These are phyloP conservation scores for Cheilosia variabilis DNA, from an alignment of 2,888 invertebrate genomes.

Conservation along the genomic window DNA sequence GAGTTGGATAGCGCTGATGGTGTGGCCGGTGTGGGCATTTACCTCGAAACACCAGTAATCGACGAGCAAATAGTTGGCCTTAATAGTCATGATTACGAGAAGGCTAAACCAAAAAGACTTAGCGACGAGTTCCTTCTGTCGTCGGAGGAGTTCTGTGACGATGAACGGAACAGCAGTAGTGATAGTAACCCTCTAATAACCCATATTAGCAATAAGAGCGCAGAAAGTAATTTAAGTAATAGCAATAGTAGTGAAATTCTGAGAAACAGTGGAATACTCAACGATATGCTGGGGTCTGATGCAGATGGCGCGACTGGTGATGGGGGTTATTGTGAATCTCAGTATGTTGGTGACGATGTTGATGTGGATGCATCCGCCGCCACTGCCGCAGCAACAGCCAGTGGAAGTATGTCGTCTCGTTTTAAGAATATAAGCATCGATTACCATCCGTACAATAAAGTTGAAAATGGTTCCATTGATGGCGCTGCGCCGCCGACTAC, in stretches of 20 bases:
- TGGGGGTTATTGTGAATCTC: conserved; percentile 40
- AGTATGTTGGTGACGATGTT: conserved; percentile 63
- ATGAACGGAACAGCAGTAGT: conserved; percentile 79
- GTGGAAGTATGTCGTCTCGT: conserved; percentile 81
- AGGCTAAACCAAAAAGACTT: conserved; percentile 82
- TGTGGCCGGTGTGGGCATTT: conserved; percentile 81
- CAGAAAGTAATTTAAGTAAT: conserved; percentile 53
- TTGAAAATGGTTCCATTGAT: conserved; percentile 27
- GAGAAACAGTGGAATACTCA: conserved; percentile 58
- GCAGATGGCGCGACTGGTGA: neutral
- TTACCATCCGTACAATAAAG: conserved; percentile 54
- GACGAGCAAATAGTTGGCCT: conserved; percentile 79
- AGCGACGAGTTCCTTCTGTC: conserved; percentile 82
- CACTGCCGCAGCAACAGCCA: neutral
- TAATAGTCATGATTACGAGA: conserved; percentile 76
- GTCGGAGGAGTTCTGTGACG: conserved; percentile 79
- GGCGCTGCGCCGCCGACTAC: conserved; percentile 12
- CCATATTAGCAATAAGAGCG: conserved; percentile 64
- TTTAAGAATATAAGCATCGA: conserved; percentile 81
- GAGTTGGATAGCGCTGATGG: conserved; percentile 76
- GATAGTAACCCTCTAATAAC: conserved; percentile 74
- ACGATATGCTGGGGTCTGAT: conserved; percentile 49
- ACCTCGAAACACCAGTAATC: conserved; percentile 82
- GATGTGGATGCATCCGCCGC: conserved; percentile 23
- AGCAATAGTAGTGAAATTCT: conserved; percentile 63